A percentile compares a stretch with the other conserved stretches of the same genome.
These are phyloP conservation scores for Tachyglossus aculeatus DNA, from an alignment of 2,797 vertebrate genomes.

Conservation along the genomic window DNA sequence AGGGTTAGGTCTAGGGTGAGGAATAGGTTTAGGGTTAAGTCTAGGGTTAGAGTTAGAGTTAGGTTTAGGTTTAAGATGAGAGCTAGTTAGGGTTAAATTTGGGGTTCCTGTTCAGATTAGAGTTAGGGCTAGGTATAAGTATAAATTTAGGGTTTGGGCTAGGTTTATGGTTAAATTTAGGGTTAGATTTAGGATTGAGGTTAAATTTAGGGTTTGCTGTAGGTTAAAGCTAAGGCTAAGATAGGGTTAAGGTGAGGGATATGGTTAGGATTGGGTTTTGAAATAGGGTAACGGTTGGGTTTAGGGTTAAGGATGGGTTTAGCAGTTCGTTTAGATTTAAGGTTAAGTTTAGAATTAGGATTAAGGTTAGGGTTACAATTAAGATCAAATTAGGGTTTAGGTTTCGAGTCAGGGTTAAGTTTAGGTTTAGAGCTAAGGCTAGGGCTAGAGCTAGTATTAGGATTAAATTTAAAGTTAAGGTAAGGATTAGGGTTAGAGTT, in stretches of 20 bases:
- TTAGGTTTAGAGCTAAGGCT: no score
- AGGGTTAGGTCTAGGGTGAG: constrained; percentile 14
- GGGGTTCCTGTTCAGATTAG: constrained; percentile 24
- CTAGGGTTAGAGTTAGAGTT: constrained; percentile 32
- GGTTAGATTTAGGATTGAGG: constrained; percentile 41
- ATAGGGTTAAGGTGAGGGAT: constrained; percentile 28
- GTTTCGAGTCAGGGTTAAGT: no score
- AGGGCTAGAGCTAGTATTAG: no score
- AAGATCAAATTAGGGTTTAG: no score
- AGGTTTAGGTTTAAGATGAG: constrained; percentile 8
- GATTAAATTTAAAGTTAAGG: no score
- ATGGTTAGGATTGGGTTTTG: constrained; percentile 37
- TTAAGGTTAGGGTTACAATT: no score
- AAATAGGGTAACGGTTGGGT: constrained; percentile 35
- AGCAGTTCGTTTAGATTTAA: no score
- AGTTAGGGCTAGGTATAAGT: constrained; percentile 19
- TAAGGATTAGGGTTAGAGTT: no score
- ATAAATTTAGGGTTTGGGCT: constrained; percentile 41
- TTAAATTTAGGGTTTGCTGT: constrained; percentile 36
- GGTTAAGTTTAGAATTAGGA: no score
- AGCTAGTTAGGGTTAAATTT: constrained; percentile 18
- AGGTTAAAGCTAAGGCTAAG: constrained; percentile 11
- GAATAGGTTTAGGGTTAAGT: constrained; percentile 27
- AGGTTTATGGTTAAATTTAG: constrained; percentile 37
- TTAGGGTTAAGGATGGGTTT: constrained; percentile 4